These are phyloP conservation scores for Gorsachius goisagi DNA, from an alignment of 2,113 vertebrate species.

Conservation along the genomic window DNA sequence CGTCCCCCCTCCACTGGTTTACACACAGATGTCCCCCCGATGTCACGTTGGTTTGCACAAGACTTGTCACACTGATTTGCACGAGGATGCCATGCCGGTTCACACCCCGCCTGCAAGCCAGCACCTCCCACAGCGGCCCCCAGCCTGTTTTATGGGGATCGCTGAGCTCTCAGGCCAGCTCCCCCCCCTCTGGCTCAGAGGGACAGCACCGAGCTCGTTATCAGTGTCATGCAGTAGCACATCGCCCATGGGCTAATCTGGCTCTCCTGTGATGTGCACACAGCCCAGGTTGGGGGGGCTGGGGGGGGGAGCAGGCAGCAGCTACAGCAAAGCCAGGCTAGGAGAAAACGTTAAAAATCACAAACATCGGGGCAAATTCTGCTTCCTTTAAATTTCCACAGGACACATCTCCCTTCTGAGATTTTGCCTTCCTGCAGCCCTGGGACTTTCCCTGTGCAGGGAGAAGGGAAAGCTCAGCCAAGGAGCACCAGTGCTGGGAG, in stretches of 20 bases:
- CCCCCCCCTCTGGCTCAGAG: neutral
- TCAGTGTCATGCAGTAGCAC: neutral
- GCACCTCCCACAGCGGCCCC: neutral
- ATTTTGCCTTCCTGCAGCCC: neutral
- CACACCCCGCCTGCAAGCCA: neutral
- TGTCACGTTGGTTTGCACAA: neutral
- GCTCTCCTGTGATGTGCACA: neutral
- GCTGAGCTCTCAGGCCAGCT: neutral
- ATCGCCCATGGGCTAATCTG: accelerated
- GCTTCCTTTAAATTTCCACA: neutral
- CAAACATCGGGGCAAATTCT: neutral
- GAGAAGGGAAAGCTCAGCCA: neutral
- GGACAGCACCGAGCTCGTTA: neutral
- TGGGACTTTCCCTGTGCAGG: accelerated
- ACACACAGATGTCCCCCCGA: neutral
- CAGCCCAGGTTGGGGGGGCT: neutral
- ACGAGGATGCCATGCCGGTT: accelerated
- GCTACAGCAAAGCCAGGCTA: neutral
- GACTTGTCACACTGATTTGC: neutral
- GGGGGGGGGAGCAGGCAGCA: neutral
- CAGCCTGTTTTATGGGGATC: accelerated
- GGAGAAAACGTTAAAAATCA: neutral
- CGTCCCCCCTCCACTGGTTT: neutral
- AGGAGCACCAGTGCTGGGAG: neutral
- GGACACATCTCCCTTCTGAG: accelerated